Conservation (phyloP, 1,140 invertebrate species). For the Homarus americanus region DNA sequence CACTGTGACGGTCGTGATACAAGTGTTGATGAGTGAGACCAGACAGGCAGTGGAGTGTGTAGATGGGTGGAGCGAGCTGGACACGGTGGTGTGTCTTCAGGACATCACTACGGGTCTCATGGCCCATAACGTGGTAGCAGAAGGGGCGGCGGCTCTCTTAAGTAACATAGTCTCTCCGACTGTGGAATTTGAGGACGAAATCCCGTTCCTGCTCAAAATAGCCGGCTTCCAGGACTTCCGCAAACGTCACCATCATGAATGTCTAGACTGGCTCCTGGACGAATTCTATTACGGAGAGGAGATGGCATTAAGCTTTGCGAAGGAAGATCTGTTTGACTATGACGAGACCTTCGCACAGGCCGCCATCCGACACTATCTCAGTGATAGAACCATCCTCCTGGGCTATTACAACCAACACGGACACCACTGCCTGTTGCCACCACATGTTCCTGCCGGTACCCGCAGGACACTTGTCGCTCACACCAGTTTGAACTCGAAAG, state of each 20-base stretch:
- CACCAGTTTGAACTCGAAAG: background rate
- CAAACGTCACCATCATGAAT: too few relatives aligned
- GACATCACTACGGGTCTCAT: background rate
- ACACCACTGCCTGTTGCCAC: background rate
- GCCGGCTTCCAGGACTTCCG: too few relatives aligned
- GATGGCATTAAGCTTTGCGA: background rate
- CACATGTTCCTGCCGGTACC: background rate
- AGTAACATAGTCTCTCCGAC: background rate
- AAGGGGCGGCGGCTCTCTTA: slow-evolving; percentile 10
- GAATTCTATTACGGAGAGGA: background rate
- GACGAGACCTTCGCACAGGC: slow-evolving; percentile 15
- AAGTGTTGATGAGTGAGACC: background rate
- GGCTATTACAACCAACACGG: background rate
- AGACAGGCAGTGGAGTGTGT: background rate
- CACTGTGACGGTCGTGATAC: background rate
- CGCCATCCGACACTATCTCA: background rate
- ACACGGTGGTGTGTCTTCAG: slow-evolving; percentile 10
- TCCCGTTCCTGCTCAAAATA: too few relatives aligned
- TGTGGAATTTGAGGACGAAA: too few relatives aligned
- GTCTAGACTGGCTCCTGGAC: background rate
- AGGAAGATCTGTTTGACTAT: background rate
- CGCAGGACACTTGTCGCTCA: background rate
- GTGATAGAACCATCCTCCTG: background rate
- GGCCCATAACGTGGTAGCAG: background rate
- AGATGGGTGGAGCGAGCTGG: background rate